A percentile compares a stretch with the other conserved stretches of the same genome.
Conservation (phyloP, 1,140 invertebrate genomes). For the Thrips palmi region DNA sequence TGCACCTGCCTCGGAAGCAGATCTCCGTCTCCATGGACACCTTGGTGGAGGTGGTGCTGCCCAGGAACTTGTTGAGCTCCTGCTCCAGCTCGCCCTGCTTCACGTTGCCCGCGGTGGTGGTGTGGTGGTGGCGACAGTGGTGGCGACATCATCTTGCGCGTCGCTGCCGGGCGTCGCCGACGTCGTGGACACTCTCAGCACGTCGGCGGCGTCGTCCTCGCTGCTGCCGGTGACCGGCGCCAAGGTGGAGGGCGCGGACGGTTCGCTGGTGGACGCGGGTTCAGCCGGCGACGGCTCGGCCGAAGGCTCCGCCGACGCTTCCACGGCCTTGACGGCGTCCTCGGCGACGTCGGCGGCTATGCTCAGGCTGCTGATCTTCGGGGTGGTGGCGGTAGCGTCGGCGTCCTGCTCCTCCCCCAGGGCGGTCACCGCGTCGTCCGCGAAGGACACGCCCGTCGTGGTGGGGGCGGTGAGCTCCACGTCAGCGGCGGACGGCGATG, state of each 20-base stretch:
- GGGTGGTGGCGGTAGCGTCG: constrained; percentile 13
- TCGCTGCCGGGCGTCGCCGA: constrained; percentile 11
- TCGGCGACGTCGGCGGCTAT: too few relatives aligned
- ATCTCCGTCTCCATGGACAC: constrained; percentile 72
- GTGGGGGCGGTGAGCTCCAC: too few relatives aligned
- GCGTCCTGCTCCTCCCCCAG: constrained; percentile 2
- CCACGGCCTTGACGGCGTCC: background rate
- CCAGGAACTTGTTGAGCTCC: constrained; percentile 32
- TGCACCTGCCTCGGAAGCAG: constrained; percentile 62
- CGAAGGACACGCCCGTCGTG: background rate
- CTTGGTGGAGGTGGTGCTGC: constrained; percentile 58
- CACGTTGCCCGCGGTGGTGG: constrained; percentile 15
- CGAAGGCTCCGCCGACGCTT: too few relatives aligned
- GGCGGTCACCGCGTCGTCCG: constrained; percentile 6
- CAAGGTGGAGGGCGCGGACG: too few relatives aligned
- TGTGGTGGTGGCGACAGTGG: constrained; percentile 17
- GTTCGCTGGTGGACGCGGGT: too few relatives aligned
- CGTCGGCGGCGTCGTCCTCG: too few relatives aligned
- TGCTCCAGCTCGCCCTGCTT: constrained; percentile 21
- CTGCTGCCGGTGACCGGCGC: too few relatives aligned
- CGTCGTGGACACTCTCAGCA: too few relatives aligned
- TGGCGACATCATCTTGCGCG: constrained; percentile 13
- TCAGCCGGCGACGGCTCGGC: too few relatives aligned
- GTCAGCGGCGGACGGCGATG: too few relatives aligned
- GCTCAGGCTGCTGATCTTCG: too few relatives aligned